Evolutionary conservation across 2,113 vertebrate genomes (phyloP).

Genomic region (Thalassarche chlororhynchos): DNA sequence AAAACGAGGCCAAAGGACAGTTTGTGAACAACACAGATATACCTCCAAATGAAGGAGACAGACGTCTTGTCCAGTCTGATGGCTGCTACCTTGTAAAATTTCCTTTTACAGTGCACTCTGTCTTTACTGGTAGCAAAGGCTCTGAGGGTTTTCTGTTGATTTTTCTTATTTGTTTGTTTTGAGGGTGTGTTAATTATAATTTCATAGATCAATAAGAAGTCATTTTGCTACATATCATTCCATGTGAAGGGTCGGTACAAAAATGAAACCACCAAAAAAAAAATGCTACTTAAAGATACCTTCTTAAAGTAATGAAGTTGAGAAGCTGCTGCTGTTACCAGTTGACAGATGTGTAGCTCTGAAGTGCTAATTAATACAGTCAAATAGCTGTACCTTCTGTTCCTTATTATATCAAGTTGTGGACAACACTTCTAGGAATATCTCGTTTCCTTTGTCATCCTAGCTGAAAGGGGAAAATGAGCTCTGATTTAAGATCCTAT

Average conservation of each 20-base stretch:
- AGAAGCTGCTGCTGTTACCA: background rate
- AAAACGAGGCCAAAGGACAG: background rate
- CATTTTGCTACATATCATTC: background rate
- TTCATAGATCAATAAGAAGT: background rate
- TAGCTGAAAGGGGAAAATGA: background rate
- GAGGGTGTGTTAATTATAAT: background rate
- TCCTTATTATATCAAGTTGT: background rate
- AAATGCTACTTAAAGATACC: background rate
- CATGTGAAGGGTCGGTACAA: background rate
- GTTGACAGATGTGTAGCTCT: background rate
- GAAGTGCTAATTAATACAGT: slow-evolving; percentile 31
- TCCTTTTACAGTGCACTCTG: background rate
- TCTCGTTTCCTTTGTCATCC: slow-evolving; percentile 1
- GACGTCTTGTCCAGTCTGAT: background rate
- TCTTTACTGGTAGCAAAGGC: background rate
- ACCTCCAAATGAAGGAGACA: background rate
- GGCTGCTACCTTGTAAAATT: background rate
- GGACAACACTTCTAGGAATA: slow-evolving; percentile 26
- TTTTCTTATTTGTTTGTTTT: background rate
- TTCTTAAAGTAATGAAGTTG: background rate
- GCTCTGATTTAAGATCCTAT: slow-evolving; percentile 52
- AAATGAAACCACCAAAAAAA: background rate
- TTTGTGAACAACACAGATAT: background rate
- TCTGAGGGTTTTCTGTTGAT: background rate
- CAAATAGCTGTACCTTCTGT: slow-evolving; percentile 1